A percentile compares a stretch with the other conserved stretches of the same genome.
Evolutionary conservation across 1,140 invertebrate species (phyloP).

Genomic region (Ptiloglossa arizonensis): DNA sequence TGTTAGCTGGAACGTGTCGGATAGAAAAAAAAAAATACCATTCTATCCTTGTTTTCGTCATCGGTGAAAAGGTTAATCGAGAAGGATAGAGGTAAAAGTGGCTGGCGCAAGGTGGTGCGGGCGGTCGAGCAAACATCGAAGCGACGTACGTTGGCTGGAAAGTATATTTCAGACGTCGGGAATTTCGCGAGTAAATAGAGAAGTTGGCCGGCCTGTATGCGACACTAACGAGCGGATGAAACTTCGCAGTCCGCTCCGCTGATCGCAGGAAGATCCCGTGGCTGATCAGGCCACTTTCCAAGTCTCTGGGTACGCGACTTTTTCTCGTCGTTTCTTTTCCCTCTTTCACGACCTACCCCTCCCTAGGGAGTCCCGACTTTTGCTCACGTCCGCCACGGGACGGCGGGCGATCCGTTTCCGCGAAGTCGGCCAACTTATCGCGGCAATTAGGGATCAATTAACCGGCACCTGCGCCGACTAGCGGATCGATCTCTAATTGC

Average conservation of each 20-base stretch:
- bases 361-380: slow-evolving; percentile 12
- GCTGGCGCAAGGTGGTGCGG: not conserved
- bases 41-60: not conserved
- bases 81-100: not conserved
- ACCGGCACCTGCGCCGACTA: slow-evolving; percentile 34
- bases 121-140: slow-evolving; percentile 26
- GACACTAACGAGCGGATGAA: slow-evolving; percentile 68
- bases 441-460: slow-evolving; percentile 64
- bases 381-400: not conserved
- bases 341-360: not conserved
- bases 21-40: too few species aligned
- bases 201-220: slow-evolving; percentile 61
- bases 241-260: slow-evolving; percentile 47
- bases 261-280: slow-evolving; percentile 41
- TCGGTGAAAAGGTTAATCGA: not conserved
- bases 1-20: too few species aligned
- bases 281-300: slow-evolving; percentile 46
- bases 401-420: not conserved
- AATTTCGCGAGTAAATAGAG: slow-evolving; percentile 67
- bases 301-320: not conserved
- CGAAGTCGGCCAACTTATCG: slow-evolving; percentile 31
- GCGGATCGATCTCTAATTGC: slow-evolving; percentile 68
- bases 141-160: slow-evolving; percentile 10
- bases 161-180: slow-evolving; percentile 54
- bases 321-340: not conserved